These are phyloP conservation scores for Limnephilus rhombicus DNA, from an alignment of 2,888 invertebrate species.

Conservation along the genomic window DNA sequence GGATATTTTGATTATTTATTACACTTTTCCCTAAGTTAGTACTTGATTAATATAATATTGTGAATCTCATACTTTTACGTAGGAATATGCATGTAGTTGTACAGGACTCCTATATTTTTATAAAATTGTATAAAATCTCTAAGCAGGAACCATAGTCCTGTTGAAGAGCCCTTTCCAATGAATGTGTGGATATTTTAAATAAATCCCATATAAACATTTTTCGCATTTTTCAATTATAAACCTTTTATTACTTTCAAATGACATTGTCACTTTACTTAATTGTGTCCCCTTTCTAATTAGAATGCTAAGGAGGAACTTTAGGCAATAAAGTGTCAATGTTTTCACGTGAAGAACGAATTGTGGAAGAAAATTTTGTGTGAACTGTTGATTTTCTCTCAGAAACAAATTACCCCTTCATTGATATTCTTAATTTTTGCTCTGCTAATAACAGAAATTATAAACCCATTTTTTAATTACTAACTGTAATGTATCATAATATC, in stretches of 20 bases:
- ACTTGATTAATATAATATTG: neutral
- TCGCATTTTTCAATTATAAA: neutral
- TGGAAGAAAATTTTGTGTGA: neutral
- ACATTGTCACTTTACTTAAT: too few relatives aligned
- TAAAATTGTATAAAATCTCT: neutral
- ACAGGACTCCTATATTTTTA: neutral
- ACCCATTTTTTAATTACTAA: too few relatives aligned
- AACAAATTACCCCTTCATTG: neutral
- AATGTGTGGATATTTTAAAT: neutral
- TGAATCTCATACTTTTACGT: slow-evolving; percentile 21
- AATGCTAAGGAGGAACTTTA: too few relatives aligned
- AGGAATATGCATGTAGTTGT: neutral
- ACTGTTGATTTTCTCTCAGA: neutral
- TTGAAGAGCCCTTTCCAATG: neutral
- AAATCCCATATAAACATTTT: neutral
- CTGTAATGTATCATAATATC: too few relatives aligned
- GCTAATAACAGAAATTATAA: too few relatives aligned
- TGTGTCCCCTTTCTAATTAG: too few relatives aligned
- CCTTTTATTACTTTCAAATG: neutral
- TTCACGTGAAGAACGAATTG: neutral
- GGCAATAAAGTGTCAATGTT: too few relatives aligned
- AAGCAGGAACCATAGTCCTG: neutral
- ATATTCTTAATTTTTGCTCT: too few relatives aligned
- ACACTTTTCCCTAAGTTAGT: slow-evolving; percentile 19
- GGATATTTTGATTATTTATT: slow-evolving; percentile 13